phyloP scores from a whole-genome alignment of 2,797 vertebrate genomes.

The Falco concolor region DNA sequence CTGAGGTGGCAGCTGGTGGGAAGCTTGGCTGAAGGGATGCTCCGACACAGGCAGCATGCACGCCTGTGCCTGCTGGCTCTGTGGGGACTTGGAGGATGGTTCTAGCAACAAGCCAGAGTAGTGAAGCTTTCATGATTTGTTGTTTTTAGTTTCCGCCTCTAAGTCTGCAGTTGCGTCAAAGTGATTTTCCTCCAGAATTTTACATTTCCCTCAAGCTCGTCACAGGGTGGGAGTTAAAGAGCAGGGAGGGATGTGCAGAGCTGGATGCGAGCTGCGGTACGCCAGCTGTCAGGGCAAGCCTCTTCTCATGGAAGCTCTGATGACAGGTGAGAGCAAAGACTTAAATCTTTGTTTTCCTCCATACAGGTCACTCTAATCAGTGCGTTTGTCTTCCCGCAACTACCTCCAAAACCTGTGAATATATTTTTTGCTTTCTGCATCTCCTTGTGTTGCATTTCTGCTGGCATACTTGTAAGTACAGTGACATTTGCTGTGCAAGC shows the following conservation, averaged over 20 bases:
- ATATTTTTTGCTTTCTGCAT: conserved; percentile 96
- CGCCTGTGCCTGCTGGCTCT: not conserved
- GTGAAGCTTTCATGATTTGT: not conserved
- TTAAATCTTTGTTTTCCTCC: conserved; percentile 41
- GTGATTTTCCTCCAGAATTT: not conserved
- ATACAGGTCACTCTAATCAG: conserved; percentile 91
- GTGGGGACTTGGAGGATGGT: not conserved
- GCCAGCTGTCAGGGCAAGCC: not conserved
- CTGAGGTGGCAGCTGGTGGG: not conserved
- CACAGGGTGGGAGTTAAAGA: not conserved
- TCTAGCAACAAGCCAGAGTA: not conserved
- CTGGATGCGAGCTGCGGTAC: rapidly evolving
- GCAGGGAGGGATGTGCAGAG: not conserved
- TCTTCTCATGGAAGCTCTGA: not conserved
- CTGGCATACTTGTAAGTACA: conserved; percentile 89
- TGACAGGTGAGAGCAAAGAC: not conserved
- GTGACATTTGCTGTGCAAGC: rapidly evolving
- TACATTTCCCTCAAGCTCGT: not conserved
- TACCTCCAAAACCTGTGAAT: conserved; percentile 92
- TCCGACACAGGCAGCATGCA: rapidly evolving
- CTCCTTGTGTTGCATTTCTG: conserved; percentile 86
- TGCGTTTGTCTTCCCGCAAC: conserved; percentile 90
- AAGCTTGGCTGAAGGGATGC: not conserved
- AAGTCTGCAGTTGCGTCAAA: not conserved
- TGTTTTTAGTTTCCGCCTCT: not conserved